Conservation (phyloP, 2,888 invertebrate species). For the Agriotes lineatus region DNA sequence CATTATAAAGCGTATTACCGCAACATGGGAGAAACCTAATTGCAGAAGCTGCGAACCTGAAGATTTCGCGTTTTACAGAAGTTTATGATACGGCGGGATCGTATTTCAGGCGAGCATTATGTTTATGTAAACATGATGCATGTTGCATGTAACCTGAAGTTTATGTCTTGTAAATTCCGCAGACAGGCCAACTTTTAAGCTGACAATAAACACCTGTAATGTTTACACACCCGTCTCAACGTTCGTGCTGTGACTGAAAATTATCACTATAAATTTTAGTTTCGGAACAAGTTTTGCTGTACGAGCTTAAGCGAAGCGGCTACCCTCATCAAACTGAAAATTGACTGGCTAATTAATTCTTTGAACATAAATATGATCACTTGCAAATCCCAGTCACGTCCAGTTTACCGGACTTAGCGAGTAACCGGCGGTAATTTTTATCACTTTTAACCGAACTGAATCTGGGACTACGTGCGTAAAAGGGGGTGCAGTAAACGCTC, state of each 20-base stretch:
- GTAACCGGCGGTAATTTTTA: neutral
- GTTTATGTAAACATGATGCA: neutral
- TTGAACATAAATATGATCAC: no score
- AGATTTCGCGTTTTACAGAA: no score
- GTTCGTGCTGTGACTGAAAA: slow-evolving; percentile 11
- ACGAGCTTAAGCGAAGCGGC: neutral
- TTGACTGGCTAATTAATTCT: no score
- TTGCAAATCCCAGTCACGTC: neutral
- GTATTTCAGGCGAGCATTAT: no score
- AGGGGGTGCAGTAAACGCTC: slow-evolving; percentile 3
- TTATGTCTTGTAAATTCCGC: slow-evolving; percentile 23
- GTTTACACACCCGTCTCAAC: slow-evolving; percentile 27
- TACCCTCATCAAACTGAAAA: no score
- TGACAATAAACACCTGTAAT: slow-evolving; percentile 37
- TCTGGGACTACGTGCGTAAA: slow-evolving; percentile 9
- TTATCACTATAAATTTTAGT: slow-evolving; percentile 11
- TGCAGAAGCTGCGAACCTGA: no score
- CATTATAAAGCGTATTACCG: no score
- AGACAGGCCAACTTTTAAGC: slow-evolving; percentile 30
- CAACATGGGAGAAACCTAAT: no score
- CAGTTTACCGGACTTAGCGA: neutral
- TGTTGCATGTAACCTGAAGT: neutral
- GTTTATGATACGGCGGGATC: no score
- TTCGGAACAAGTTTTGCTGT: neutral
- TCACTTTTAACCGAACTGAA: neutral